A percentile compares a stretch with the other conserved stretches of the same genome.
Evolutionary conservation across 2,797 vertebrate genomes (phyloP).

Genomic region (Crax fasciolata): DNA sequence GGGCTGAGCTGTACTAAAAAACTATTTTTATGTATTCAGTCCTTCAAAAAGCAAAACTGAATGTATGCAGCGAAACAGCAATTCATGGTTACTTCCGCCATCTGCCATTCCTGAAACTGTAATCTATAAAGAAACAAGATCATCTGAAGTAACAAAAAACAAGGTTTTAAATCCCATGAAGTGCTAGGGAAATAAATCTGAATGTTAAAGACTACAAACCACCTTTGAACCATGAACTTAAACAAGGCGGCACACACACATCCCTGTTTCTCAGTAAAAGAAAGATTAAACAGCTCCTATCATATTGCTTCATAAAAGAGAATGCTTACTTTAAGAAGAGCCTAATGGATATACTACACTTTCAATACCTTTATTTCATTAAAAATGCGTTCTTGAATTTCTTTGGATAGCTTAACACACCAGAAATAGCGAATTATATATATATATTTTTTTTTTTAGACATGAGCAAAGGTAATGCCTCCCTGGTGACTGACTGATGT

Average conservation of each 20-base stretch:
- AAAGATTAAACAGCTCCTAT: background rate
- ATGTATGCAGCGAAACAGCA: background rate
- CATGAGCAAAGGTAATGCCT: background rate
- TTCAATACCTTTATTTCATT: background rate
- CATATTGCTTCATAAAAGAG: background rate
- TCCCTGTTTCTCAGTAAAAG: background rate
- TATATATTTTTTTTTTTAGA: background rate
- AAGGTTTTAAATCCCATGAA: background rate
- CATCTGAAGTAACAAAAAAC: background rate
- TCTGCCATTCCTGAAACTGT: background rate
- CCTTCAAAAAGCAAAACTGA: background rate
- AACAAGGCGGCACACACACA: background rate
- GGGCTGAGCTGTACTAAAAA: background rate
- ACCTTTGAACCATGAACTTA: background rate
- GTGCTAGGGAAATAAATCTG: background rate
- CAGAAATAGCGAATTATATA: background rate
- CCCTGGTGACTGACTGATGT: background rate
- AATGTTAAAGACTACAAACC: background rate
- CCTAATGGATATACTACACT: background rate
- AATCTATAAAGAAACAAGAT: background rate
- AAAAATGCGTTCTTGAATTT: background rate
- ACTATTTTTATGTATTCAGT: background rate
- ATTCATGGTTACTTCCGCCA: background rate
- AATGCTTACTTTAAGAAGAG: background rate
- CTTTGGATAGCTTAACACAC: background rate